Evolutionary conservation across 2,113 vertebrate genomes (phyloP).

Genomic region (Syngnathoides biaculeatus): DNA sequence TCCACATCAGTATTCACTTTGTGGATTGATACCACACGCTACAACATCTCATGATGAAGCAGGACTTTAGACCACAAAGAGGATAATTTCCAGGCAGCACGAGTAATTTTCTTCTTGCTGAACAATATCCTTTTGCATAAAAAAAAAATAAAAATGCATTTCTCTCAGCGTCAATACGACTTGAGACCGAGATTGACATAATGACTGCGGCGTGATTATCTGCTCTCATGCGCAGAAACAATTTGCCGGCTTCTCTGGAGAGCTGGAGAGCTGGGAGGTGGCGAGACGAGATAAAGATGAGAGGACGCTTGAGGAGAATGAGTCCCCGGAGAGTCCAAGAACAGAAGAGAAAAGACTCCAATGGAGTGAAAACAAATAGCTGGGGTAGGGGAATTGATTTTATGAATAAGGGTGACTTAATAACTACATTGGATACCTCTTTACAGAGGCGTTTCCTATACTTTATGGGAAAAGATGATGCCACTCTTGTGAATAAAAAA

Average conservation of each 20-base stretch:
- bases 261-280: constrained; percentile 53
- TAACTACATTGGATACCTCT: constrained; percentile 39
- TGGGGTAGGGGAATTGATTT: constrained; percentile 44
- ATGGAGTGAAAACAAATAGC: constrained; percentile 36
- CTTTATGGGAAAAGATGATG: neutral
- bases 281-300: constrained; percentile 54
- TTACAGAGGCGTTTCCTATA: constrained; percentile 1
- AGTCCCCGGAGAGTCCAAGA: constrained; percentile 53
- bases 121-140: constrained; percentile 25
- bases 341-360: constrained; percentile 17
- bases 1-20: neutral
- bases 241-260: constrained; percentile 55
- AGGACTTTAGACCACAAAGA: constrained; percentile 8
- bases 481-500: too few relatives aligned
- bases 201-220: constrained; percentile 63
- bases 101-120: constrained; percentile 12
- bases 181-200: constrained; percentile 36
- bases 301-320: constrained; percentile 42
- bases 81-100: constrained; percentile 21
- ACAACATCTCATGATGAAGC: constrained; percentile 7
- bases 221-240: constrained; percentile 60
- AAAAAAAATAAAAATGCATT: neutral
- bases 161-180: constrained; percentile 42
- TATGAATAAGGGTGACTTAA: constrained; percentile 45
- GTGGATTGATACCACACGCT: neutral